These are phyloP conservation scores for Beroe ovata DNA, from an alignment of 37 sponge, comb jelly and placozoan genomes.

Conservation along the genomic window DNA sequence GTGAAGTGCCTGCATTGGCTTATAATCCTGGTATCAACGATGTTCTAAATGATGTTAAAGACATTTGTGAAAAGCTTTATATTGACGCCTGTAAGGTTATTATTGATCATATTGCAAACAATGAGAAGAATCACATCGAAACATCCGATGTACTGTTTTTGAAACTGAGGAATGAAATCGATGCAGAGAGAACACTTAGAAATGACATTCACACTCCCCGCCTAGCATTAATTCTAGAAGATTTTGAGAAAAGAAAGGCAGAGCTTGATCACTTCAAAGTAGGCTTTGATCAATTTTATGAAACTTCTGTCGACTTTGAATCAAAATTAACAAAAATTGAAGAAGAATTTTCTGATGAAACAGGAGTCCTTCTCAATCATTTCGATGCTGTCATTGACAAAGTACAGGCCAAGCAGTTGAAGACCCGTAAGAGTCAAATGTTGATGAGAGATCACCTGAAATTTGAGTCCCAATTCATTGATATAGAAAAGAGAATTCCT, in stretches of 20 bases:
- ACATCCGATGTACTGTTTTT: neutral
- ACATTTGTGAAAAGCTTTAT: neutral
- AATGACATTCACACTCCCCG: neutral
- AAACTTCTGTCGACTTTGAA: neutral
- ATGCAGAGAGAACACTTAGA: neutral
- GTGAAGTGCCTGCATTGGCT: neutral
- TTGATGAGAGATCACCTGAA: neutral
- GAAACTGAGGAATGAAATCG: slow-evolving; percentile 11
- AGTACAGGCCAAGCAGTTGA: slow-evolving; percentile 1
- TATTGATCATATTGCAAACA: neutral
- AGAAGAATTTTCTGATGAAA: neutral
- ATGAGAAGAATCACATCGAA: slow-evolving; percentile 10
- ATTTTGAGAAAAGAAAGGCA: neutral
- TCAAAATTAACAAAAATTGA: neutral
- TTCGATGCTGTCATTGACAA: neutral
- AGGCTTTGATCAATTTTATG: slow-evolving; percentile 7
- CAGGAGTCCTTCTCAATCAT: neutral
- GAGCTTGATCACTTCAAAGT: slow-evolving; percentile 17
- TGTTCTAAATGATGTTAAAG: neutral
- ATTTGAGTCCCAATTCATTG: neutral
- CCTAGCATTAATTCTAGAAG: neutral
- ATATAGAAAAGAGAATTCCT: neutral
- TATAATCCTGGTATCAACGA: neutral
- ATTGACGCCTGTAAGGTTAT: neutral
- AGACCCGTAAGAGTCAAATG: neutral